Percentiles rank a stretch among this genome's conserved stretches.
These are phyloP conservation scores for Ciconia nigra DNA, from an alignment of 2,797 vertebrate genomes.

Conservation along the genomic window DNA sequence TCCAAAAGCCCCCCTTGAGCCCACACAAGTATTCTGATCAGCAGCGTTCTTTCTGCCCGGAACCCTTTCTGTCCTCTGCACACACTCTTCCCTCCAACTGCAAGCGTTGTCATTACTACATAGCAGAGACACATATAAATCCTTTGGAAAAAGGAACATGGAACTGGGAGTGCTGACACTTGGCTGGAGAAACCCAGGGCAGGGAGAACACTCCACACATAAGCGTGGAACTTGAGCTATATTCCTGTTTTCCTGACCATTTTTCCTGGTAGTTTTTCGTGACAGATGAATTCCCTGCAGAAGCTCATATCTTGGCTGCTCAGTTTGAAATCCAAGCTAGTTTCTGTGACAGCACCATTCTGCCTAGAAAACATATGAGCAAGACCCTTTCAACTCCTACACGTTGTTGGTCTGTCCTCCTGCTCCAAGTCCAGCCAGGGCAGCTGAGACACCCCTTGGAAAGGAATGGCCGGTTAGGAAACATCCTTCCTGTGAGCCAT, in stretches of 20 bases:
- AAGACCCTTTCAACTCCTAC: background rate
- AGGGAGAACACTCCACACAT: background rate
- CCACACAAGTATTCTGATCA: background rate
- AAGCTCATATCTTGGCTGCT: background rate
- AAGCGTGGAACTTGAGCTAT: background rate
- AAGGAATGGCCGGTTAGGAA: background rate
- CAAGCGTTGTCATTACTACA: background rate
- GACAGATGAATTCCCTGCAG: background rate
- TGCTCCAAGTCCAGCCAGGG: background rate
- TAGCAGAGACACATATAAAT: background rate
- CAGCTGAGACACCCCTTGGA: background rate
- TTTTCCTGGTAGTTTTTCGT: background rate
- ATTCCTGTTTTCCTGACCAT: background rate
- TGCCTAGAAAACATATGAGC: background rate
- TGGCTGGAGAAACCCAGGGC: background rate
- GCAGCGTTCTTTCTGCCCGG: background rate
- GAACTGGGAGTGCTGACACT: background rate
- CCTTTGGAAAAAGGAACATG: background rate
- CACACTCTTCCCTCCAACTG: background rate
- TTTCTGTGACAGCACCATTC: background rate
- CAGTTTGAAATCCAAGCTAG: background rate
- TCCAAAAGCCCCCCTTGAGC: background rate
- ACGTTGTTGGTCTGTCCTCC: background rate
- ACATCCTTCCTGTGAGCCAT: background rate
- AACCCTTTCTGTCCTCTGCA: background rate